Evolutionary conservation across 2,888 invertebrate genomes (phyloP), one percentile per base, ranked within the genome.

Genomic region (Tyria jacobaeae): DNA sequence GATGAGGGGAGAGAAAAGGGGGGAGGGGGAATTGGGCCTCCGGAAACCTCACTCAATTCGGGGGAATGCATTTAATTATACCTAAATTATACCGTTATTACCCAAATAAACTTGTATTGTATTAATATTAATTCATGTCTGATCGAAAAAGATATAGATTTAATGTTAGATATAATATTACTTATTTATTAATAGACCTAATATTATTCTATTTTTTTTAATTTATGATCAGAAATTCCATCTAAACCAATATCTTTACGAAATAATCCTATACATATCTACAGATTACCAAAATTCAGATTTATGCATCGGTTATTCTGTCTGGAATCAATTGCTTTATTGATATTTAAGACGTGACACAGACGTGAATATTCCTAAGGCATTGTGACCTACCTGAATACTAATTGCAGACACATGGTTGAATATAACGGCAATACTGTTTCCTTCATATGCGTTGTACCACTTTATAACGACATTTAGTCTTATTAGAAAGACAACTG

Each of bases 311-410:
- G 55, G 60, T 57, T 58, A 37, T 44, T 51, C 21, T 44, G 62
- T 63, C 57, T 25, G 54, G 47, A 57, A 62, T 63, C 71, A 60
- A 73, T 68, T 65, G 63, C 65, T 9, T 68, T 54, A 65, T 65
- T 41, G 56, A 63, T 65, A 27, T 51, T 51, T 70, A 60, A 55
- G 60, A 57, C 39, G 52, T 53, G 68, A 62, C 61, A 62, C 51
- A 61, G 47, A 48, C 31, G 37, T 64, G 54, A 62, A 61, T 53
- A 60, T 56, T 54, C 25, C 34, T 37, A 14, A 53, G 68, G 57
- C 48, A 39, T 64, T 57, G 62, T 25, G 25, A 51, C 37, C n/a
- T 60, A 51, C 31, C 27, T 50, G 44, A 50, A 49, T 39, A 37
- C 37, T 44, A 44, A 44, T 44, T 44, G 24, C 12, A 24, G 25